Evolutionary conservation across 2,797 vertebrate genomes (phyloP), one percentile per base, ranked within the genome.

Genomic region (Holocentrus rufus): DNA sequence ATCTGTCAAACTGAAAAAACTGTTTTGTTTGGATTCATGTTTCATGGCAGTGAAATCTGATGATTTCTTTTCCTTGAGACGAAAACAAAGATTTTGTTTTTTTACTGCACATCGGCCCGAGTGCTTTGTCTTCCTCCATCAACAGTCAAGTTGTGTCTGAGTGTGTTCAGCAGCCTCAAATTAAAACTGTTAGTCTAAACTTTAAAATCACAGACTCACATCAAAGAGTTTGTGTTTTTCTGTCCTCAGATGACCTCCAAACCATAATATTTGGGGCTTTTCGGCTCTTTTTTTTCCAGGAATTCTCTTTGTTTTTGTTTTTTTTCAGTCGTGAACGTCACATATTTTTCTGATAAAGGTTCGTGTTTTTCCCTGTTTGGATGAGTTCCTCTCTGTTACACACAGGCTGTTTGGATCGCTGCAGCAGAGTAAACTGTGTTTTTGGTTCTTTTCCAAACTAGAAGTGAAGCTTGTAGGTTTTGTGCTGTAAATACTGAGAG

Each of bases 401-500:
- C 5, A 34, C 5, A 63, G 63, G 31, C 25, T 39, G 14, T 47
- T 65, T 57, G 56, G 49, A 9, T 4, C 4, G 42, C 64, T 31
- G n/a, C 55, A 17, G 23, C 27, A 36, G 60, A 74, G 15, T 23
- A 23, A 71, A 55, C 13, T 23, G 6, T 17, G 47, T 25, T 39
- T 77, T 47, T 74, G 60, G n/a, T n/a, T n/a, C 30, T 55, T 55
- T 67, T 44, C 20, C 11, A 53, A 67, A 66, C 3, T 6, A 59
- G 7, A 78, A 44, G 20, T 59, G 11, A 42, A 53, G 50, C 18
- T 14, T 18, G 27, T 20, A n/a, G 27, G 22, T 50, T 69, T 60
- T 46, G 31, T 74, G 27, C 61, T 76, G 44, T 56, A 69, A 75
- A 77, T 53, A 59, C 30, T 31, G 2, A 13, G 20, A 72, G 42